Base-by-base conservation (phyloP, 2,888 invertebrate species). In the Hemithea aestivaria region DNA sequence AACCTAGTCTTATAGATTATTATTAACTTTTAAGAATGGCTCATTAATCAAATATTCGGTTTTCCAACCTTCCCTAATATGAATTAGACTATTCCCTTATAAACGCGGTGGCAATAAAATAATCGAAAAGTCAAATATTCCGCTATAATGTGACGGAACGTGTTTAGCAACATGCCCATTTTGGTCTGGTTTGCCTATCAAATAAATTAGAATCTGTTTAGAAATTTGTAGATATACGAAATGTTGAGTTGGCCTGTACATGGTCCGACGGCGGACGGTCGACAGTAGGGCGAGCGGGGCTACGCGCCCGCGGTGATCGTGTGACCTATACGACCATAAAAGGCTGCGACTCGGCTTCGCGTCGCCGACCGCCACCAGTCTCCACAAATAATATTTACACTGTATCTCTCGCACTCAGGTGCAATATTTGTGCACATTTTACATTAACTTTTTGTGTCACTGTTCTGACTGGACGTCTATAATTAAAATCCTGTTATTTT, bases 281-380 rank as follows among this genome's bases (percentile, higher is more conserved):
- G 16, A 5, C 16, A 16, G 57, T 56, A 60, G 62, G 60, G 61
- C 59, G 60, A 52, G 51, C 57, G 3, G 16, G 3, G n/a, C n/a
- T n/a, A n/a, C 55, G 55, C 57, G 55, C 50, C 56, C 50, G 55
- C 58, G 53, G 55, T 51, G 58, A n/a, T n/a, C n/a, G 51, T 57
- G 54, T 72, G 71, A 77, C 75, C 75, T 67, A 65, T 56, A 63
- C 66, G 34, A 27, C 80, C 79, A 59, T 77, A 80, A 62, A 82
- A 73, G 81, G 82, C 36, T 56, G 70, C 63, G 66, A 66, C 66
- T 66, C 67, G 16, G 5, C 16, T 2, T 5, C 16, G 16, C 16
- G 2, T 16, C 65, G 71, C 60, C 69, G 56, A 60, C 69, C 61
- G 60, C 60, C 66, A 62, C 59, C 62, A 58, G 68, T 58, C 62